Base-by-base conservation (phyloP, 2,888 invertebrate genomes). In the Eupsilia transversa region DNA sequence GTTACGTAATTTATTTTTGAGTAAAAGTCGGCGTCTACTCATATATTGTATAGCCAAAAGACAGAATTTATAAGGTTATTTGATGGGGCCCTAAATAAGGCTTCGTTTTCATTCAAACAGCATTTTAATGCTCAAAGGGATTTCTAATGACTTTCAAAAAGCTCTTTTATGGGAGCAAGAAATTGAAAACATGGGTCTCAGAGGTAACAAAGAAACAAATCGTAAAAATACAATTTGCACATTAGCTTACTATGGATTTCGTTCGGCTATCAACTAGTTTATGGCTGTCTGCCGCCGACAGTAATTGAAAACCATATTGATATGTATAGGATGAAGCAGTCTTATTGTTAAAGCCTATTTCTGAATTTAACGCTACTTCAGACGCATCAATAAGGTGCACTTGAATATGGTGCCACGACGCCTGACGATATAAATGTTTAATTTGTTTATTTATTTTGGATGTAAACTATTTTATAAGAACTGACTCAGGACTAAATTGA, bases 191-290 rank as follows among this genome's bases (percentile, higher is more conserved):
- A 81, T 71, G 61, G 67, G 20, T 59, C 46, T 72, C n/a, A 35
- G 41, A 86, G 72, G 64, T 75, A 78, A 79, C 71, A 78, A 76
- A 67, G 69, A 71, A 74, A 61, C 52, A 69, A 80, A 76, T 73
- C 72, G 78, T 77, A 80, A 80, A 80, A 80, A 72, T 70, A 79
- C 74, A 79, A 76, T 85, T 84, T 80, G 61, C 70, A 76, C 72
- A 74, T 78, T 75, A 79, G 65, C 61, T 74, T 79, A 64, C 68
- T 72, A 74, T 65, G 64, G 74, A 78, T 80, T 85, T 76, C 56
- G 38, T 75, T 66, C 14, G 30, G 61, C 74, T 66, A 82, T 74
- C 46, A 84, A 74, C 60, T 35, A 65, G 63, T 82, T 84, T 73
- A 82, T 67, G 27, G 56, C 20, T 38, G 74, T 67, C 73, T 76